Evolutionary conservation across 2,113 vertebrate species (phyloP).

Genomic region (Suncus etruscus): DNA sequence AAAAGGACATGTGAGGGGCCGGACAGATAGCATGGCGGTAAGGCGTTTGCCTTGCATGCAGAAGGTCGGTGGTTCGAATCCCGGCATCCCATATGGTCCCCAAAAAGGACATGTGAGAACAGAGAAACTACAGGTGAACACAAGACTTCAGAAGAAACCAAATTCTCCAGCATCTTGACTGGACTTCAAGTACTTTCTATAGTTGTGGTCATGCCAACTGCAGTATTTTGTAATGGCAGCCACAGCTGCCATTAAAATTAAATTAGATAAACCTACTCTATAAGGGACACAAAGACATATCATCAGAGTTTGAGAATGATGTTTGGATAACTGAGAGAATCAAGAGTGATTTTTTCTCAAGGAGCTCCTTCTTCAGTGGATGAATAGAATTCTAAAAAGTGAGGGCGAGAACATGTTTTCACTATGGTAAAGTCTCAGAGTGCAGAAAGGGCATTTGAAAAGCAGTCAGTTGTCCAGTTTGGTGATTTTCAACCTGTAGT

Average conservation of each 20-base stretch:
- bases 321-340: neutral
- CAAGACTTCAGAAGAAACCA: constrained; percentile 13
- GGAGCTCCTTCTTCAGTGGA: neutral
- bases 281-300: neutral
- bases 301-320: neutral
- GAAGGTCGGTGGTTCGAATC: too few relatives aligned
- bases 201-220: neutral
- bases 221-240: neutral
- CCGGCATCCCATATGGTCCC: too few relatives aligned
- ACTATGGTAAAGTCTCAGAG: neutral
- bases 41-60: too few relatives aligned
- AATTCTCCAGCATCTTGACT: neutral
- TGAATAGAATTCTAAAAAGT: neutral
- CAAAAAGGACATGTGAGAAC: neutral
- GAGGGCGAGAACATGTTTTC: neutral
- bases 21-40: too few relatives aligned
- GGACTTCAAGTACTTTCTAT: neutral
- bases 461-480: neutral
- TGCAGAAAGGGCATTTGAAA: neutral
- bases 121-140: neutral
- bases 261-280: neutral
- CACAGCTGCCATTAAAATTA: neutral
- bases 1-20: neutral
- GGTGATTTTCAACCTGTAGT: neutral
- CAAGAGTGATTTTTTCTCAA: neutral